A percentile compares a stretch with the other conserved stretches of the same genome.
Evolutionary conservation across 2,797 vertebrate genomes (phyloP).

Genomic region (Limosa lapponica): DNA sequence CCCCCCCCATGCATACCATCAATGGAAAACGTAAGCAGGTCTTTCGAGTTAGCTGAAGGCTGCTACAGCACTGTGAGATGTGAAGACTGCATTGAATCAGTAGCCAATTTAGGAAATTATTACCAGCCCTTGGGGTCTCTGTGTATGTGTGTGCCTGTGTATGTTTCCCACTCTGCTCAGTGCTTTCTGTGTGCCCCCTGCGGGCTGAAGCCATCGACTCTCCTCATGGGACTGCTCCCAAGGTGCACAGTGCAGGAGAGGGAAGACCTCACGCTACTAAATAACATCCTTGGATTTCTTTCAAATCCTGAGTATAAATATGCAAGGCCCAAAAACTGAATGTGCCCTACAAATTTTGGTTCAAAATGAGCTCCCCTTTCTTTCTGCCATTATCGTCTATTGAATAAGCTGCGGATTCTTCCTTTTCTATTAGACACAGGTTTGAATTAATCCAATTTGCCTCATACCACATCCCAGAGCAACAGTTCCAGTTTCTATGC

Average conservation of each 20-base stretch:
- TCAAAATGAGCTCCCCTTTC: neutral
- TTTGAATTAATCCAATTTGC: neutral
- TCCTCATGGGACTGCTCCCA: neutral
- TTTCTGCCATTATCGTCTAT: neutral
- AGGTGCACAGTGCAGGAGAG: too few relatives aligned
- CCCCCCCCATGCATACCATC: neutral
- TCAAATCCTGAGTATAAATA: neutral
- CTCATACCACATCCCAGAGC: neutral
- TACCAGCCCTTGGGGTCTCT: neutral
- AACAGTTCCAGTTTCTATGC: neutral
- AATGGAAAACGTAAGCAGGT: neutral
- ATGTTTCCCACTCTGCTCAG: accelerated
- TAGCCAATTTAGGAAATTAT: neutral
- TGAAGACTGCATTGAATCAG: neutral
- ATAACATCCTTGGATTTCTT: neutral
- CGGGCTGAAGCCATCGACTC: neutral
- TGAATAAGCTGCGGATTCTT: neutral
- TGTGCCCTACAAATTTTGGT: neutral
- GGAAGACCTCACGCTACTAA: neutral
- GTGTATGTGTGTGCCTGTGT: neutral
- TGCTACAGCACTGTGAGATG: neutral
- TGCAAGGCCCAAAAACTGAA: neutral
- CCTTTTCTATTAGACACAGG: neutral
- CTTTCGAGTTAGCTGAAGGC: neutral
- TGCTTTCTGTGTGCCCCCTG: neutral